These are phyloP conservation scores for Alectura lathami DNA, from an alignment of 2,113 vertebrate genomes.

Conservation along the genomic window DNA sequence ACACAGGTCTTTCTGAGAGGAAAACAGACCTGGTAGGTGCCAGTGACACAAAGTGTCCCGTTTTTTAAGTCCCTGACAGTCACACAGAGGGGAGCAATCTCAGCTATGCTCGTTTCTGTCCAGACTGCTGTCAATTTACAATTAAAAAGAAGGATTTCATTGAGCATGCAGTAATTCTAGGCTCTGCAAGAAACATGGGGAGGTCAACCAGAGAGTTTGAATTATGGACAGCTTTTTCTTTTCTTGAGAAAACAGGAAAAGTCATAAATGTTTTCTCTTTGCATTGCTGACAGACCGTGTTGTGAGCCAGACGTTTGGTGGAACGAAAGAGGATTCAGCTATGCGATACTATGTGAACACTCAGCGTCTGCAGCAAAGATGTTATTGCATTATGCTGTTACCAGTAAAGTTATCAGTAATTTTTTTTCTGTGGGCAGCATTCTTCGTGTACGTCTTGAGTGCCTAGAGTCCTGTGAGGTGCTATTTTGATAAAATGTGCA, in stretches of 20 bases:
- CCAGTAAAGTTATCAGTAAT: background rate
- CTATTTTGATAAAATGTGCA: background rate
- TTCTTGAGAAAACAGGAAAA: background rate
- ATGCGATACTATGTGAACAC: background rate
- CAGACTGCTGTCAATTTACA: background rate
- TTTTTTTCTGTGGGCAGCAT: background rate
- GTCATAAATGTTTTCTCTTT: rapidly evolving
- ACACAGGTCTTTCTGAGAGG: background rate
- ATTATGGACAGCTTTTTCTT: background rate
- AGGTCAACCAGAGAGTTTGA: background rate
- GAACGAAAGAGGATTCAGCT: background rate
- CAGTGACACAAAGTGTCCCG: background rate
- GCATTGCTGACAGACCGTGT: background rate
- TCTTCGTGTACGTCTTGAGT: background rate
- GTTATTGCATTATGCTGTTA: background rate
- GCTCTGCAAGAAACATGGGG: background rate
- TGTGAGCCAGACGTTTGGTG: background rate
- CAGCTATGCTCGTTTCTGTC: background rate
- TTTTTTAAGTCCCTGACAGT: background rate
- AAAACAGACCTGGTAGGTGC: background rate
- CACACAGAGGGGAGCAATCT: background rate
- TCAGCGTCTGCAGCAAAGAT: background rate
- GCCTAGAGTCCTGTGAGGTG: background rate
- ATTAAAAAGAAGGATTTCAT: background rate
- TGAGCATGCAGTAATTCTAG: background rate